These are phyloP conservation scores for Halcyon smyrnensis DNA, from an alignment of 2,797 vertebrate species.

Conservation along the genomic window DNA sequence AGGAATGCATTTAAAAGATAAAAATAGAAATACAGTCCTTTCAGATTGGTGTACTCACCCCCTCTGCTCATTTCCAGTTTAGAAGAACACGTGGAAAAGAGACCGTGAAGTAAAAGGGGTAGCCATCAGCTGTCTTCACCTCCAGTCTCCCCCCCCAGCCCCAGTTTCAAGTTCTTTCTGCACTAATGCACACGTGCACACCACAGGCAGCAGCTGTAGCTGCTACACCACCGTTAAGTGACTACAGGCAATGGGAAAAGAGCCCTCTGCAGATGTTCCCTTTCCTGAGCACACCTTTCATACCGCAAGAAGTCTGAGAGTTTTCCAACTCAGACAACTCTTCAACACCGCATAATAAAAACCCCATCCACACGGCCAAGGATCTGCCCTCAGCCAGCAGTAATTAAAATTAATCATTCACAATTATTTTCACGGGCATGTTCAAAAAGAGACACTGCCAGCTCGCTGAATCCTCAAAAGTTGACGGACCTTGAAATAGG, in stretches of 20 bases:
- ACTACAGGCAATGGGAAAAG: neutral
- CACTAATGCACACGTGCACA: neutral
- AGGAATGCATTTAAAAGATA: neutral
- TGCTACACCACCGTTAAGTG: neutral
- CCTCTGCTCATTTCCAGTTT: neutral
- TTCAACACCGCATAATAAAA: neutral
- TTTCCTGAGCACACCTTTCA: neutral
- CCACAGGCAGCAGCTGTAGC: neutral
- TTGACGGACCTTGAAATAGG: slow-evolving; percentile 71
- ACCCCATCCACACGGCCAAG: neutral
- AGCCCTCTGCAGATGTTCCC: neutral
- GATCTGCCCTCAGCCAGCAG: slow-evolving; percentile 34
- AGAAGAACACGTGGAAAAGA: neutral
- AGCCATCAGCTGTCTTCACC: neutral
- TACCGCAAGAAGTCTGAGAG: neutral
- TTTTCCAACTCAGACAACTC: neutral
- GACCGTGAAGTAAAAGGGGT: neutral
- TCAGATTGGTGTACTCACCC: neutral
- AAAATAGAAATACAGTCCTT: neutral
- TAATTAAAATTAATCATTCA: slow-evolving; percentile 71
- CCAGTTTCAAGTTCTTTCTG: neutral
- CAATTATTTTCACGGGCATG: slow-evolving; percentile 56
- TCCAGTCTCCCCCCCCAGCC: neutral
- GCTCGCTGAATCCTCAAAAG: slow-evolving; percentile 32
- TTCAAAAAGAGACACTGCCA: slow-evolving; percentile 19